phyloP scores from a whole-genome alignment of 2,797 vertebrate species.

The Thaleichthys pacificus region DNA sequence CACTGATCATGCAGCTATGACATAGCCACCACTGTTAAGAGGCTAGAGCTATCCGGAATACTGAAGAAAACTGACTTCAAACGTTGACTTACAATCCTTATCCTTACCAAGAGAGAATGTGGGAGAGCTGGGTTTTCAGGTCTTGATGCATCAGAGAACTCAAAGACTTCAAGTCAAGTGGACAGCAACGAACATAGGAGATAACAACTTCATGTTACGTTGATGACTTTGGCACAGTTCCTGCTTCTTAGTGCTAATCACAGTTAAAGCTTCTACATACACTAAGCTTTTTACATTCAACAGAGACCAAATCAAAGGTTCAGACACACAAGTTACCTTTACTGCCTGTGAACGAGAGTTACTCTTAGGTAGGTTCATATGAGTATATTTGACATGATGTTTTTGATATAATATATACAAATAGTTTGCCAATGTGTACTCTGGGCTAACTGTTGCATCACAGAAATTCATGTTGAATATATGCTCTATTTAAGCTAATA shows the following conservation, averaged over 20 bases:
- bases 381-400: constrained; percentile 50
- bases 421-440: constrained; percentile 24
- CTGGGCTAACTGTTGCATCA: not conserved
- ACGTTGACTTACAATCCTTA: too few species aligned
- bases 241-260: constrained; percentile 19
- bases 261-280: constrained; percentile 24
- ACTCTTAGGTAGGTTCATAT: constrained; percentile 42
- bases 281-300: constrained; percentile 62
- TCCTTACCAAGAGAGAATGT: too few species aligned
- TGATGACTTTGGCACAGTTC: constrained; percentile 60
- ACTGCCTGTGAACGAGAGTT: constrained; percentile 41
- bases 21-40: too few species aligned
- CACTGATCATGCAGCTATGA: too few species aligned
- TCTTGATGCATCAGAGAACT: constrained; percentile 13
- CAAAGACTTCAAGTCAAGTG: constrained; percentile 26
- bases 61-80: too few species aligned
- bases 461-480: constrained; percentile 34
- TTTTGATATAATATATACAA: constrained; percentile 31
- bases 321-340: constrained; percentile 12
- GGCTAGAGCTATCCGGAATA: too few species aligned
- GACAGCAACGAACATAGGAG: constrained; percentile 3
- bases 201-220: not conserved
- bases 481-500: constrained; percentile 27
- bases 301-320: constrained; percentile 32
- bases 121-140: not conserved